Evolutionary conservation across 2,888 invertebrate species (phyloP).

Genomic region (Polydrusus pterygomalis): DNA sequence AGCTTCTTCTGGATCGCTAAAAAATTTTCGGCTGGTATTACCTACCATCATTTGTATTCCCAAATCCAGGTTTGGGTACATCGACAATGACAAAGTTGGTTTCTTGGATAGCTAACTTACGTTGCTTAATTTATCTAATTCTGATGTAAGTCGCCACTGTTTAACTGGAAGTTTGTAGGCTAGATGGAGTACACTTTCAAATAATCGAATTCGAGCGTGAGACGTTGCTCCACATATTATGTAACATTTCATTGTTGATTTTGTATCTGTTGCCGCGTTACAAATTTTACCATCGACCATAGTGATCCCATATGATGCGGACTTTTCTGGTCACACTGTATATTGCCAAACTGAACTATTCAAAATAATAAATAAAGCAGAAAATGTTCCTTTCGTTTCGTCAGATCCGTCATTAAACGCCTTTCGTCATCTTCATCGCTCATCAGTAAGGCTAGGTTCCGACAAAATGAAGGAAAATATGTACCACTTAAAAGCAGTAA

Average conservation of each 20-base stretch:
- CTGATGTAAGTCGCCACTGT: not conserved
- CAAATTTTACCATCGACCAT: no score
- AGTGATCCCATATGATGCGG: no score
- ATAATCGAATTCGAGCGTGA: not conserved
- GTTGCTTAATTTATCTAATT: not conserved
- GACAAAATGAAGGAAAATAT: no score
- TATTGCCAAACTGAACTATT: no score
- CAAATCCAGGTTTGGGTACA: constrained; percentile 56
- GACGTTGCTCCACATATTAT: not conserved
- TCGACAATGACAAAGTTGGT: not conserved
- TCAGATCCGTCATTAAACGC: no score
- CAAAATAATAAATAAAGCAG: no score
- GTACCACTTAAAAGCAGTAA: no score
- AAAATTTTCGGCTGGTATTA: constrained; percentile 60
- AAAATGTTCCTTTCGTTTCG: no score
- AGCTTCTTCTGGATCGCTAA: constrained; percentile 51
- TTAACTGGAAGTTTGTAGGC: not conserved
- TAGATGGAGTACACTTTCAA: not conserved
- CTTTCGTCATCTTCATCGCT: no score
- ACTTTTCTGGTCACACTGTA: no score
- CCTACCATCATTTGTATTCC: constrained; percentile 59
- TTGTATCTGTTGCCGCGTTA: not conserved
- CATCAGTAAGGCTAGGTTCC: no score
- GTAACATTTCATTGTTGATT: not conserved
- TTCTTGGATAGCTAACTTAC: not conserved